These are phyloP conservation scores for Nycticorax nycticorax DNA, from an alignment of 2,113 vertebrate species.

Conservation along the genomic window DNA sequence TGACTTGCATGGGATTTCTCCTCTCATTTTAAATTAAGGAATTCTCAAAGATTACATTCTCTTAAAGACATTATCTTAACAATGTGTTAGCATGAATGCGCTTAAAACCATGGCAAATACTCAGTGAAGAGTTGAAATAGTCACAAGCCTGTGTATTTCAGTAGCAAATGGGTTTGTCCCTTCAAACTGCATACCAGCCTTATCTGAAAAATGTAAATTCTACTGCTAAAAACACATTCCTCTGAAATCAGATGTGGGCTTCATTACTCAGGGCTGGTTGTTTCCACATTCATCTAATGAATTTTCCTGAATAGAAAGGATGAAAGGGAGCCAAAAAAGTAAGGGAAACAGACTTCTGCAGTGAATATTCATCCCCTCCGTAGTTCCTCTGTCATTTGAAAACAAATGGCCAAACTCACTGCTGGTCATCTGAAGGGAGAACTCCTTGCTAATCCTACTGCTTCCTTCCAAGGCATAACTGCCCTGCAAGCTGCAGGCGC, in stretches of 20 bases:
- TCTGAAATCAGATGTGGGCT: conserved; percentile 26
- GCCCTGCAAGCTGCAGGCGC: background rate
- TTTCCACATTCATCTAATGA: conserved; percentile 24
- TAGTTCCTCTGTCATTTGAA: background rate
- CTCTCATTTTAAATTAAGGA: background rate
- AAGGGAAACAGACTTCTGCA: background rate
- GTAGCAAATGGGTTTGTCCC: conserved; percentile 15
- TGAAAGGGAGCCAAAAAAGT: background rate
- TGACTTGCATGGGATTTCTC: background rate
- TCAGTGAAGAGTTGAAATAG: background rate
- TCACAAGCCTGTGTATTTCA: background rate
- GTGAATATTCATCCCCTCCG: background rate
- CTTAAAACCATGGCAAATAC: background rate
- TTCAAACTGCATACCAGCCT: conserved; percentile 44
- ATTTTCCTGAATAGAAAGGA: background rate
- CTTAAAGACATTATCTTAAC: background rate
- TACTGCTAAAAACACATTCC: conserved; percentile 59
- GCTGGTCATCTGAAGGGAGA: background rate
- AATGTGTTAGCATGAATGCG: background rate
- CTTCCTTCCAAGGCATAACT: background rate
- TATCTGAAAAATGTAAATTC: conserved; percentile 62
- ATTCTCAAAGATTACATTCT: background rate
- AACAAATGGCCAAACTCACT: background rate
- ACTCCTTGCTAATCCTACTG: background rate
- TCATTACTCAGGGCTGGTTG: conserved; percentile 1